A percentile compares a stretch with the other conserved stretches of the same genome.
phyloP scores from a whole-genome alignment of 2,113 vertebrate species.

The Scolopax mira region DNA sequence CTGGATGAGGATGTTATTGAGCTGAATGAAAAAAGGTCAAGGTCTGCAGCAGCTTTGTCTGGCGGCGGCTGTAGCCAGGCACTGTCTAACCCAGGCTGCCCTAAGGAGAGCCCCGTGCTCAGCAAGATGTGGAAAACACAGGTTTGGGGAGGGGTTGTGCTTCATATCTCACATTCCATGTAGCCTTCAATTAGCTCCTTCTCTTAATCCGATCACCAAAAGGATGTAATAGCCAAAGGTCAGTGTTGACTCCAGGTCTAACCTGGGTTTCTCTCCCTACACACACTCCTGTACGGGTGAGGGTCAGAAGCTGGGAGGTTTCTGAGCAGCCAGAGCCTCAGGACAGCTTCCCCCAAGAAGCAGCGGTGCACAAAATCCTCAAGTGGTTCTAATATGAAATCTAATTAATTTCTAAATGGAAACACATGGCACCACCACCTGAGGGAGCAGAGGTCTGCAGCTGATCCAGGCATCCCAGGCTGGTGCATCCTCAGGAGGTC shows the following conservation, averaged over 20 bases:
- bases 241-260: neutral
- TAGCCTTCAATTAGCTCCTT: neutral
- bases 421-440: neutral
- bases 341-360: neutral
- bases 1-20: neutral
- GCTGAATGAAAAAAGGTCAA: neutral
- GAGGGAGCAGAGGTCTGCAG: neutral
- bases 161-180: neutral
- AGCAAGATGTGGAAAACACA: neutral
- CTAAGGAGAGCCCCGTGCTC: neutral
- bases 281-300: rapidly evolving
- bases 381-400: neutral
- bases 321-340: neutral
- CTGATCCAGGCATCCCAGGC: neutral
- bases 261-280: rapidly evolving
- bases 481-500: rapidly evolving
- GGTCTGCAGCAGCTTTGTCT: neutral
- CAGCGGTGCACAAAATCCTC: neutral
- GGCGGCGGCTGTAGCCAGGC: neutral
- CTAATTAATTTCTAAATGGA: neutral
- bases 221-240: neutral
- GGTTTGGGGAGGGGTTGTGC: neutral
- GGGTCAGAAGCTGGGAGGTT: neutral
- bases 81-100: neutral
- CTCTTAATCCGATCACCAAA: neutral